Evolutionary conservation across 2,113 vertebrate species (phyloP).

Genomic region (Prinia subflava): DNA sequence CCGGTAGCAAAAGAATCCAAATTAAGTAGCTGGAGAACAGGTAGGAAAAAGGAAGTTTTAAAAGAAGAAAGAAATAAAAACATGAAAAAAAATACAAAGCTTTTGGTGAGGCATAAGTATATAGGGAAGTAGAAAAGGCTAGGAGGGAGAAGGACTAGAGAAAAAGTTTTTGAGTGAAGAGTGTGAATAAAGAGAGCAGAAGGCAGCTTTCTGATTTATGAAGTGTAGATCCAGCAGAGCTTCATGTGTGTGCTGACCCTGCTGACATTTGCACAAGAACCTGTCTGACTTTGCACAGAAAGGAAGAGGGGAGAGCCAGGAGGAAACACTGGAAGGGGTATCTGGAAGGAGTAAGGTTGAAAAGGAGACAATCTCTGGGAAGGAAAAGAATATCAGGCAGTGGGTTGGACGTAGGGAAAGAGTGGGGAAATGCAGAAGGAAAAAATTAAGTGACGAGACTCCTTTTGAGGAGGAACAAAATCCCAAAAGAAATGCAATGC

Average conservation of each 20-base stretch:
- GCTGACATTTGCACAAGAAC: background rate
- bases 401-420: background rate
- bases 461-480: constrained; percentile 19
- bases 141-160: background rate
- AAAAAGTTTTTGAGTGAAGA: background rate
- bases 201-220: background rate
- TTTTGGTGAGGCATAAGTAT: background rate
- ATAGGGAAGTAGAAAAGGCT: background rate
- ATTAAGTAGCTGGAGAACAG: background rate
- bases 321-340: background rate
- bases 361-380: background rate
- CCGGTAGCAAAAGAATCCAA: background rate
- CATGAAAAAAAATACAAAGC: background rate
- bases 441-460: background rate
- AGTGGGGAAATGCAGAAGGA: background rate
- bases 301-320: background rate
- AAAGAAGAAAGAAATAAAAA: background rate
- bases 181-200: background rate
- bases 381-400: background rate
- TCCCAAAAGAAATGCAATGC: background rate
- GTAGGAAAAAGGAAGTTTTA: background rate
- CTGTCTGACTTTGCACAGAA: background rate
- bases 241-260: background rate
- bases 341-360: background rate
- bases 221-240: background rate